A percentile compares a stretch with the other conserved stretches of the same genome.
Evolutionary conservation across 2,113 vertebrate genomes (phyloP).

Genomic region (Chaenogobius annularis): DNA sequence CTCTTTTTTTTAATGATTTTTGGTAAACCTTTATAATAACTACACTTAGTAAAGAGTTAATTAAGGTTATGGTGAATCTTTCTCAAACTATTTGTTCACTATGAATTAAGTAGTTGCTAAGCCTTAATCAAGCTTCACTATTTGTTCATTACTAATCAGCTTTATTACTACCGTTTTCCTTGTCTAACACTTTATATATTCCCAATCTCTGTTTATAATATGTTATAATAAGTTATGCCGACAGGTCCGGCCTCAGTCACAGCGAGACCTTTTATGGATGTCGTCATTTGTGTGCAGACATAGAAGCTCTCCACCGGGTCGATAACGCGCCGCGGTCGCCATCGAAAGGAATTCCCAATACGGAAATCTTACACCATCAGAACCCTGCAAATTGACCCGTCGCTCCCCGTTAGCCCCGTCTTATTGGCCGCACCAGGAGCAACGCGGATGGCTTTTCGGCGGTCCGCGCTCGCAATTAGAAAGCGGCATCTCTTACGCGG

Average conservation of each 20-base stretch:
- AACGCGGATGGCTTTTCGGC: not conserved
- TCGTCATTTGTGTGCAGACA: constrained; percentile 2
- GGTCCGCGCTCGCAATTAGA: constrained; percentile 13
- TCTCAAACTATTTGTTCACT: no score
- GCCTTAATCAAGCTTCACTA: no score
- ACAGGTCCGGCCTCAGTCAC: not conserved
- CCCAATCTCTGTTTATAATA: no score
- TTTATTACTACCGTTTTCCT: no score
- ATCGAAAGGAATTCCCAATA: constrained; percentile 30
- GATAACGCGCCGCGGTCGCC: constrained; percentile 24
- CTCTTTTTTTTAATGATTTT: no score
- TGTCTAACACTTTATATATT: no score
- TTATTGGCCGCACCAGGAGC: constrained; percentile 28
- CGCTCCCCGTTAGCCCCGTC: constrained; percentile 29
- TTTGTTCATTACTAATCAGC: no score
- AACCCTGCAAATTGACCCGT: constrained; percentile 45
- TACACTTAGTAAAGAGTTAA: no score
- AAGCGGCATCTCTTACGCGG: not conserved
- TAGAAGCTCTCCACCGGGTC: constrained; percentile 9
- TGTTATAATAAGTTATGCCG: no score
- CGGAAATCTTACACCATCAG: constrained; percentile 34
- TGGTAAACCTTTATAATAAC: no score
- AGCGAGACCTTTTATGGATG: not conserved
- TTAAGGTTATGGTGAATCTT: no score
- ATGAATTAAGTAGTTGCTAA: no score